Conservation (phyloP, 2,888 invertebrate genomes). For the Calameuta filiformis region DNA sequence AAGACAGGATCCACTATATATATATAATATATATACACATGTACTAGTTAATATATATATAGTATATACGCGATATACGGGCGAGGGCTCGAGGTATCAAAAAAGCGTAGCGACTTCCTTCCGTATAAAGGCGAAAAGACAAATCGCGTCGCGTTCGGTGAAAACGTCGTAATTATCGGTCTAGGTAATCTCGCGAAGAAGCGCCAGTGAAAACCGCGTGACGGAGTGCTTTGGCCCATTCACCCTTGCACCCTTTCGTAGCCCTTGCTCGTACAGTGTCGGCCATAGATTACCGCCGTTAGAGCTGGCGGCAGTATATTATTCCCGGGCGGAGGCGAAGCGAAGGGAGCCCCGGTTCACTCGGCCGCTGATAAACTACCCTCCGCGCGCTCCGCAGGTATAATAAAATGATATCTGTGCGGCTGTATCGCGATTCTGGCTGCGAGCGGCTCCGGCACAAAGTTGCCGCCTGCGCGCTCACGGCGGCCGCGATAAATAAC, state of each 20-base stretch:
- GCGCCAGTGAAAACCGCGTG: slow-evolving; percentile 48
- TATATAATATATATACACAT: not conserved
- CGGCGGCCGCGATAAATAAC: slow-evolving; percentile 59
- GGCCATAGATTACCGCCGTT: slow-evolving; percentile 53
- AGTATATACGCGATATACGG: not conserved
- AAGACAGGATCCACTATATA: not conserved
- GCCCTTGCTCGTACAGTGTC: slow-evolving; percentile 39
- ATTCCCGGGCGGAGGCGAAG: slow-evolving; percentile 36
- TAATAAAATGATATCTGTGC: slow-evolving; percentile 61
- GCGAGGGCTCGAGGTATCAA: not conserved
- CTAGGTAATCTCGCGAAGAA: slow-evolving; percentile 48
- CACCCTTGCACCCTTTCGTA: slow-evolving; percentile 40
- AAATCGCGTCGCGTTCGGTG: slow-evolving; percentile 51
- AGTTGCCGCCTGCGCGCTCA: slow-evolving; percentile 54
- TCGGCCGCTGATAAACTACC: slow-evolving; percentile 55
- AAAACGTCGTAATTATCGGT: slow-evolving; percentile 54
- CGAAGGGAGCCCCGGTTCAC: slow-evolving; percentile 29
- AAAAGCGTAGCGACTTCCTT: not conserved
- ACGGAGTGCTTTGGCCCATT: slow-evolving; percentile 48
- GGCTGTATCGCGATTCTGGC: slow-evolving; percentile 51
- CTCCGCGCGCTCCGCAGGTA: slow-evolving; percentile 47
- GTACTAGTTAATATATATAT: no score
- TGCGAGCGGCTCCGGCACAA: slow-evolving; percentile 48
- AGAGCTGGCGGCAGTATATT: slow-evolving; percentile 51
- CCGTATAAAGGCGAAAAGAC: slow-evolving; percentile 38